phyloP scores from a whole-genome alignment of 2,113 vertebrate species.

The Chaetura pelagica region DNA sequence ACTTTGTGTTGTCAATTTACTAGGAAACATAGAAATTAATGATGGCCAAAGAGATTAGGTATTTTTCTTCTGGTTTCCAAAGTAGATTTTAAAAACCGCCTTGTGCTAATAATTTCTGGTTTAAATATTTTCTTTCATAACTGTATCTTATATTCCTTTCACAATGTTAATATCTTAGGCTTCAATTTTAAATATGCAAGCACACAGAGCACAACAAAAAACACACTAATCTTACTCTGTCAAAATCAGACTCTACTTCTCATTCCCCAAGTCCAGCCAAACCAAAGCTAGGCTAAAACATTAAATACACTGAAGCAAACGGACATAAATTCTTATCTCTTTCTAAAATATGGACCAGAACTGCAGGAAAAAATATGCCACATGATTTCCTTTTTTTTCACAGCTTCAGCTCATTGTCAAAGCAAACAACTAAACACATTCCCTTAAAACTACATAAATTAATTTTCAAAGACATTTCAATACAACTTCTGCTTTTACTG shows the following conservation, averaged over 20 bases:
- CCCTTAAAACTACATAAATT: background rate
- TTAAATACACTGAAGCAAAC: conserved; percentile 6
- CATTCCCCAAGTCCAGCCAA: conserved; percentile 12
- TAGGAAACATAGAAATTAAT: background rate
- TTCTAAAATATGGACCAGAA: background rate
- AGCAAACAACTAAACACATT: background rate
- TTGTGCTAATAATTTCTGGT: conserved; percentile 13
- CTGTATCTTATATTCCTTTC: background rate
- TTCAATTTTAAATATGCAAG: conserved; percentile 27
- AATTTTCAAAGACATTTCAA: background rate
- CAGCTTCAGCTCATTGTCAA: background rate
- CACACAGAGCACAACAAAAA: background rate
- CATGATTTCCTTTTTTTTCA: background rate
- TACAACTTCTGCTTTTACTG: background rate
- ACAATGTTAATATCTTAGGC: background rate
- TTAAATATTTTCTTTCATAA: conserved; percentile 29
- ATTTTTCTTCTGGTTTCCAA: background rate
- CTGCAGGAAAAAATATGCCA: background rate
- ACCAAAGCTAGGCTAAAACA: background rate
- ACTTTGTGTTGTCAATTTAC: background rate
- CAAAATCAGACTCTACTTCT: conserved; percentile 28
- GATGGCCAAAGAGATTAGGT: background rate
- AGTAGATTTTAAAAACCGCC: background rate
- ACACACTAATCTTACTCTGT: conserved; percentile 42
- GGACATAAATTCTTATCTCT: background rate